Evolutionary conservation across 2,888 invertebrate species (phyloP).

Genomic region (Xestia sexstrigata): DNA sequence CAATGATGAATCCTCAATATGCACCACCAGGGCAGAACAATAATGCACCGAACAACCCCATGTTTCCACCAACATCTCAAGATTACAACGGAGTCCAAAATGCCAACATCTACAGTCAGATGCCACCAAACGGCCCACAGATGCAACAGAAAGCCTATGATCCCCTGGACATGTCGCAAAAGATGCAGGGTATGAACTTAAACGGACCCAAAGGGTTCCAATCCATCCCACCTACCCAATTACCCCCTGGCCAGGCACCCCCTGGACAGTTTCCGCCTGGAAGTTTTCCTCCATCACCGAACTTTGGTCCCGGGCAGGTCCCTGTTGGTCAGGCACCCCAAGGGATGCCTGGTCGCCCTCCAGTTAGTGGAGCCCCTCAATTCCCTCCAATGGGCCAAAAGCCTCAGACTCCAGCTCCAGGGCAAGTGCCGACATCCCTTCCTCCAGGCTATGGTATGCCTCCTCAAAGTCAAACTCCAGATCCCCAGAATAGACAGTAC

Average conservation of each 20-base stretch:
- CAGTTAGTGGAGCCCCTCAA: constrained; percentile 72
- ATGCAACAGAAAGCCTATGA: constrained; percentile 71
- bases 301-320: constrained; percentile 72
- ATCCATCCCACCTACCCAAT: constrained; percentile 81
- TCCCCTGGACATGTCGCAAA: constrained; percentile 83
- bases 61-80: constrained; percentile 82
- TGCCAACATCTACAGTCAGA: constrained; percentile 81
- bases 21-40: constrained; percentile 87
- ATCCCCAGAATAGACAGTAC: constrained; percentile 64
- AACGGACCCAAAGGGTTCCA: constrained; percentile 82
- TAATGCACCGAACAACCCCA: constrained; percentile 84
- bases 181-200: constrained; percentile 87
- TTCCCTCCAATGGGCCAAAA: constrained; percentile 73
- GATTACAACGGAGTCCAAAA: constrained; percentile 86
- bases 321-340: constrained; percentile 71
- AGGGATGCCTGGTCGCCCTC: constrained; percentile 69
- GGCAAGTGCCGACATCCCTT: constrained; percentile 62
- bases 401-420: constrained; percentile 74
- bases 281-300: constrained; percentile 77
- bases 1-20: constrained; percentile 89
- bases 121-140: constrained; percentile 73
- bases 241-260: constrained; percentile 79
- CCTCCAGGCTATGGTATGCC: constrained; percentile 72
- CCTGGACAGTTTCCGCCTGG: constrained; percentile 79
- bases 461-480: constrained; percentile 64